These are phyloP conservation scores for Troides aeacus DNA, from an alignment of 2,888 invertebrate species.

Conservation along the genomic window DNA sequence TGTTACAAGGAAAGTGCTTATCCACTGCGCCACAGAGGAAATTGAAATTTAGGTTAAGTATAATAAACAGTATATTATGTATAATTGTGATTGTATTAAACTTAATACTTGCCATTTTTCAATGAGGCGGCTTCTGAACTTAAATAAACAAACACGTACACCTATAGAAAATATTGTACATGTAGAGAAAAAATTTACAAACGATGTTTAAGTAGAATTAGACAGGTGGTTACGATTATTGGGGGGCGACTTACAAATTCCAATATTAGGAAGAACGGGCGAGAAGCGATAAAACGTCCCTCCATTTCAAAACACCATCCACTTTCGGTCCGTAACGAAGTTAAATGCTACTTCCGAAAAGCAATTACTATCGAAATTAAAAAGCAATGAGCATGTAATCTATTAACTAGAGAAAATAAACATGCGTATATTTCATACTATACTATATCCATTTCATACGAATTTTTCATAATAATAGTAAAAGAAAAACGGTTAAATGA, in stretches of 20 bases:
- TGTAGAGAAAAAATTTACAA: constrained; percentile 16
- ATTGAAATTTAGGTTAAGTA: too few species aligned
- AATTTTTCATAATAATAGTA: too few species aligned
- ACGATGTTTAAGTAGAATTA: constrained; percentile 22
- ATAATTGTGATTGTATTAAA: too few species aligned
- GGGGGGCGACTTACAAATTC: constrained; percentile 25
- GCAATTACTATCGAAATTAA: constrained; percentile 30
- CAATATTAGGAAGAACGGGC: constrained; percentile 27
- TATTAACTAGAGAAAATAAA: constrained; percentile 25
- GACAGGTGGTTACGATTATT: constrained; percentile 23
- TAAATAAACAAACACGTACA: constrained; percentile 14
- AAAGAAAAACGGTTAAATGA: too few species aligned
- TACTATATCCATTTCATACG: too few species aligned
- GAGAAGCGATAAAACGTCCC: constrained; percentile 28
- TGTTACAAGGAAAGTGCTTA: too few species aligned
- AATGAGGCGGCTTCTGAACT: constrained; percentile 1
- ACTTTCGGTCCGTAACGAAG: constrained; percentile 28
- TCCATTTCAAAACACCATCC: constrained; percentile 28
- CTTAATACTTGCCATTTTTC: constrained; percentile 16
- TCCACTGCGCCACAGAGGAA: too few species aligned
- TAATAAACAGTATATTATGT: too few species aligned
- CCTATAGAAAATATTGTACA: background rate
- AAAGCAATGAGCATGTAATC: constrained; percentile 30
- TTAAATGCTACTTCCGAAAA: constrained; percentile 28
- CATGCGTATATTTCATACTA: background rate